Percentiles rank a stretch among this genome's conserved stretches.
These are phyloP conservation scores for Agonum fuliginosum DNA, from an alignment of 2,888 invertebrate genomes.

Conservation along the genomic window DNA sequence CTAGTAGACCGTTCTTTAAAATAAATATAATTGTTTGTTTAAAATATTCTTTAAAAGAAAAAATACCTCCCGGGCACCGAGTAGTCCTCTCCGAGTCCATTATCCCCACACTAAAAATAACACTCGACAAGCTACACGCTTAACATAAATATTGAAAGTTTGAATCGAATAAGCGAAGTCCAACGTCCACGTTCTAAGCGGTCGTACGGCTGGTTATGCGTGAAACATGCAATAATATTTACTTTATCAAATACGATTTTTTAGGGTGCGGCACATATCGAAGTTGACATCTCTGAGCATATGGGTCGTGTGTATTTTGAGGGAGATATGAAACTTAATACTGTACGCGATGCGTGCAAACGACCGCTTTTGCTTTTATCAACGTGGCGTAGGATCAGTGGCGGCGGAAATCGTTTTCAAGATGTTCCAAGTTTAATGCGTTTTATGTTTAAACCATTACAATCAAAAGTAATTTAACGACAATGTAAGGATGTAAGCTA, in stretches of 20 bases:
- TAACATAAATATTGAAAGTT: constrained; percentile 50
- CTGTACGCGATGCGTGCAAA: constrained; percentile 16
- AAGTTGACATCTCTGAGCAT: constrained; percentile 38
- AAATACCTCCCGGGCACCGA: no score
- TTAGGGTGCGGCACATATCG: constrained; percentile 37
- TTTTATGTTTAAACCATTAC: not conserved
- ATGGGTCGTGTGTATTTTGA: constrained; percentile 44
- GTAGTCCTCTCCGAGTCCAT: no score
- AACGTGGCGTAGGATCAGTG: not conserved
- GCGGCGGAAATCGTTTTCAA: not conserved
- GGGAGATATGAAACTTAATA: constrained; percentile 49
- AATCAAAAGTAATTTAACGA: no score
- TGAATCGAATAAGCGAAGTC: constrained; percentile 33
- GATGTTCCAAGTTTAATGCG: not conserved
- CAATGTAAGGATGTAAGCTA: no score
- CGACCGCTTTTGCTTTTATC: constrained; percentile 38
- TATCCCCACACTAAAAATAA: constrained; percentile 36
- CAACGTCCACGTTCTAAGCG: not conserved
- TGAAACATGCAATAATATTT: constrained; percentile 55
- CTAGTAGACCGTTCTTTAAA: no score
- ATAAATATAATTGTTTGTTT: no score
- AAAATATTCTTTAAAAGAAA: no score
- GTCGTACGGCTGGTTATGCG: constrained; percentile 12
- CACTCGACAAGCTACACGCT: constrained; percentile 35
- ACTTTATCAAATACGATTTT: constrained; percentile 54